Base-by-base conservation (phyloP, 2,113 vertebrate genomes). In the Corythornis cristatus region DNA sequence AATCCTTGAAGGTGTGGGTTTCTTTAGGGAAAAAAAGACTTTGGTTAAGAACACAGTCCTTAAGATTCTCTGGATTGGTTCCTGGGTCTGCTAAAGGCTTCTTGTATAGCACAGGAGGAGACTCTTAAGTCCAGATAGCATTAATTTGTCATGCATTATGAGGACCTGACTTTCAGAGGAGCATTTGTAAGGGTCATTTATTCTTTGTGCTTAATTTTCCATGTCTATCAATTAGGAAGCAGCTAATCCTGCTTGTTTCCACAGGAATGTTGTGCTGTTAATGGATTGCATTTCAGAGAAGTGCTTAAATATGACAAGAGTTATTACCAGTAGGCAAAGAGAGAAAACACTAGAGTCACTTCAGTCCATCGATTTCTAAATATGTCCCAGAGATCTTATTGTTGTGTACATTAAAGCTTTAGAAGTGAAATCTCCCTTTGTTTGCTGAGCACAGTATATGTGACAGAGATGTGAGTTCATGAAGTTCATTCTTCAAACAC, bases 401-500 rank as follows among this genome's bases (percentile, higher is more conserved):
- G 40, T 43, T 81, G 57, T 90, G 77, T 81, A 65, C 61, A 57
- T 74, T 75, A 75, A 92, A 93, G 53, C 46, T 88, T 93, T 78
- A 74, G 80, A 83, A 77, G 9, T 74, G 64, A 93, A 83, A 57
- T 81, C 61, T 91, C 42, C 40, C n/a, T 88, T 81, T 90, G 51
- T 92, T 90, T 96, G 83, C 82, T 56, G 37, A 94, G 67, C 51
- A 70, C 25, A 40, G 64, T 45, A 25, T 31, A 70, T 0, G 0
- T 87, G 82, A 82, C 58, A 57, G 53, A 78, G 73, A 87, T 25
- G 35, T 1, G 15, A 88, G 75, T 33, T 83, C 15, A 66, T 56
- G 37, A 86, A 83, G 70, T 67, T 74, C 80, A 83, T 43, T 86
- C 35, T 90, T 83, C 80, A 96, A 86, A 74, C 37, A 88, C 54